These are phyloP conservation scores for Dryobates pubescens DNA, from an alignment of 2,797 vertebrate species.

Conservation along the genomic window DNA sequence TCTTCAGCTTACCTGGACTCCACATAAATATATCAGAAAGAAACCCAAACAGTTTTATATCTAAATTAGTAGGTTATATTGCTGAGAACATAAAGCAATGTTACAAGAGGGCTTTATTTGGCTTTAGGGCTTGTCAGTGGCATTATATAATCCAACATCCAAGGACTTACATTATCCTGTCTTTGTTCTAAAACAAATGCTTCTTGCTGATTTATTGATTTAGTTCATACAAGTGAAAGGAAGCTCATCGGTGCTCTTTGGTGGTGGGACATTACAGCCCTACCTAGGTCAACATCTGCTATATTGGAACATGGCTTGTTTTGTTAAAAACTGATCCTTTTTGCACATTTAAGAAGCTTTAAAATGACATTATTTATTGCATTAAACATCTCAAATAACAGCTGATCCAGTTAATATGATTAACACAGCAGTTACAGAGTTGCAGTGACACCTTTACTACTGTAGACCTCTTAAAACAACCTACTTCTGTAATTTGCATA, in stretches of 20 bases:
- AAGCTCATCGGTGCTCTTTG: neutral
- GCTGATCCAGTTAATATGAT: neutral
- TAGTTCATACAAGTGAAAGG: neutral
- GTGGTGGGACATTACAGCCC: neutral
- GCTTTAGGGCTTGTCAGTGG: neutral
- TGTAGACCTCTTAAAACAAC: conserved; percentile 1
- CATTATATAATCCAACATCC: neutral
- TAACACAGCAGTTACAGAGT: neutral
- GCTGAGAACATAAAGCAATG: neutral
- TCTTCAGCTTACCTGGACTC: neutral
- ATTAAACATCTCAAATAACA: neutral
- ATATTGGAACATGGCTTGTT: neutral
- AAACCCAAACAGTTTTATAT: neutral
- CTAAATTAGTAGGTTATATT: neutral
- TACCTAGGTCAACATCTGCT: neutral
- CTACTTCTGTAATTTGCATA: conserved; percentile 6
- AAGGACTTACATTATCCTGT: neutral
- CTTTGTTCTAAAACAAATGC: neutral
- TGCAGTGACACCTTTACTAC: conserved; percentile 23
- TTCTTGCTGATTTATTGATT: neutral
- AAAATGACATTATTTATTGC: neutral
- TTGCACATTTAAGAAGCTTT: neutral
- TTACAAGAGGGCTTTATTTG: neutral
- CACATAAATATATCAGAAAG: neutral
- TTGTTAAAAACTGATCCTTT: neutral